Evolutionary conservation across 2,113 vertebrate genomes (phyloP), one percentile per base, ranked within the genome.

Genomic region (Dromas ardeola): DNA sequence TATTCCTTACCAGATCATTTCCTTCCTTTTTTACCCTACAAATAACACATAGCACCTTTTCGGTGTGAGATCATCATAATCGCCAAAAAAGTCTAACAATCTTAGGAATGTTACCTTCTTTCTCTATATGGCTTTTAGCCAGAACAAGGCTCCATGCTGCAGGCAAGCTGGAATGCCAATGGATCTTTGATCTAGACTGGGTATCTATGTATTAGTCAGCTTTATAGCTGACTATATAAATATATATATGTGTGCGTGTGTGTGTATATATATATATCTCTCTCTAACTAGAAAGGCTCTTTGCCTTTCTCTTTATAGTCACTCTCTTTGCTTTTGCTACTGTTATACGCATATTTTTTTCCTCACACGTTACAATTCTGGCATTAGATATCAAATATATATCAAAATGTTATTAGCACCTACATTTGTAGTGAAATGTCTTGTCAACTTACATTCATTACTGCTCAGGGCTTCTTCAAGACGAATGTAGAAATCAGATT

Each of bases 371-470:
- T 85, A 71, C 18, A 67, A 21, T 40, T 90, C 40, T 53, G 19
- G 21, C 32, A 47, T 38, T n/a, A 70, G 45, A 86, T 82, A 70
- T 23, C 29, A 77, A 52, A 42, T 1, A 2, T 13, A 5, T 40
- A 49, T n/a, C 1, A 65, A 72, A 90, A 80, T 29, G 43, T n/a
- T 69, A 67, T 36, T 45, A 95, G 18, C 8, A 81, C 40, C 14
- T 77, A 78, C 8, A 47, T 65, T 82, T 81, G 74, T 34, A 89
- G 38, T 72, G 47, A 87, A 86, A 78, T 77, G 70, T 65, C 47
- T 94, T 62, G 58, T 92, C 94, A 94, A 98, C 99, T 99, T 98
- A 99, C 99, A 99, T 45, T 98, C 94, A 10, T 97, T 97, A 88
- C 88, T 98, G 82, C 79, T 70, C 55, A 98, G 70, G 23, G 98